These are phyloP conservation scores for Scaptomyza polygonia DNA, from an alignment of 2,888 invertebrate species.

Conservation along the genomic window DNA sequence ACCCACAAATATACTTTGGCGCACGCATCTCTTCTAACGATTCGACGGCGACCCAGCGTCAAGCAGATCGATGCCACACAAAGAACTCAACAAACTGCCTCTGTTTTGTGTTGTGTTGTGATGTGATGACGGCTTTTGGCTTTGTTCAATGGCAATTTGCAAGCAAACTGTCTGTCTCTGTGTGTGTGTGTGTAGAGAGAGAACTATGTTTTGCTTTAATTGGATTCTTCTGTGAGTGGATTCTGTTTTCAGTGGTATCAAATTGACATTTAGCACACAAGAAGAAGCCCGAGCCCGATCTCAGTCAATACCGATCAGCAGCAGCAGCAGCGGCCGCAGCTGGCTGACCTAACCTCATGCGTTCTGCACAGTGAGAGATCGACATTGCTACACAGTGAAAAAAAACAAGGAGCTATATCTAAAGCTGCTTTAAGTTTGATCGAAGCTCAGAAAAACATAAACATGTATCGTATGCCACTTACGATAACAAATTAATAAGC, in stretches of 20 bases:
- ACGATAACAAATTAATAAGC: neutral
- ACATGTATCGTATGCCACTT: neutral
- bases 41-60: constrained; percentile 49
- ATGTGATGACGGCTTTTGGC: constrained; percentile 14
- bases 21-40: constrained; percentile 65
- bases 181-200: neutral
- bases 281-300: constrained; percentile 28
- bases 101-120: constrained; percentile 4
- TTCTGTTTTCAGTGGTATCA: constrained; percentile 62
- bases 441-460: neutral
- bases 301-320: constrained; percentile 31
- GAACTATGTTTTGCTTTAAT: constrained; percentile 64
- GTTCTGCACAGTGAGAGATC: constrained; percentile 22
- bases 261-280: constrained; percentile 79
- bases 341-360: constrained; percentile 74
- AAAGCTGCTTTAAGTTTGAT: neutral
- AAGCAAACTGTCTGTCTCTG: constrained; percentile 50
- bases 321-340: constrained; percentile 20
- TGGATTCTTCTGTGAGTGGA: constrained; percentile 69
- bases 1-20: constrained; percentile 76
- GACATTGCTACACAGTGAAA: constrained; percentile 1
- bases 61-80: constrained; percentile 22
- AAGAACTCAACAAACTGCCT: constrained; percentile 1
- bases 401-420: neutral
- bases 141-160: constrained; percentile 66